Base-by-base conservation (phyloP, 2,797 vertebrate species). In the Crax fasciolata region DNA sequence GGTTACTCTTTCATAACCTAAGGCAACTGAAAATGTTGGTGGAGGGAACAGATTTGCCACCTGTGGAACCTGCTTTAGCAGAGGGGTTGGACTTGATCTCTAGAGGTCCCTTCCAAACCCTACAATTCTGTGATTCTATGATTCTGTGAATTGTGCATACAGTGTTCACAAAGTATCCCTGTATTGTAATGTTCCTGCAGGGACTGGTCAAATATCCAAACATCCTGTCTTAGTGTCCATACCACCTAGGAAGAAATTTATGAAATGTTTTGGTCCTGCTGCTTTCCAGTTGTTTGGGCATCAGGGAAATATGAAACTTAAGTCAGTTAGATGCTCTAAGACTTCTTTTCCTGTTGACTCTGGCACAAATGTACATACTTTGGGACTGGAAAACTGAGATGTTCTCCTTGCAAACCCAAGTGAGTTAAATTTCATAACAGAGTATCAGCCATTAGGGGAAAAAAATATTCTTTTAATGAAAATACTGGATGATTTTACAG, bases 231-330 rank as follows among this genome's bases (percentile, higher is more conserved):
- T 62, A 52, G 12, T 84, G 55, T 79, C 91, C 76, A 63, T 76
- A 96, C 94, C 94, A 93, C 96, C 96, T 92, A 96, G 89, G 94
- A 96, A 94, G 92, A 97, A 92, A 94, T 94, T 94, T 92, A 92
- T 96, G 79, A 94, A 96, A 96, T 73, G 27, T 25, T 92, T 93
- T 91, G 59, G 63, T 91, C 94, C 74, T 90, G 87, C 85, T 96
- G 94, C 79, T 96, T 95, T 96, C 94, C 10, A 1, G 70, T 90
- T 92, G 44, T 90, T 96, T 86, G 82, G 85, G 91, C 91, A 92
- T 91, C 48, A 84, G 92, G 91, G 96, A 96, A 96, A 95, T 82
- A 91, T 88, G 87, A 91, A 95, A 92, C 95, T 35, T 88, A 89
- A 94, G 72, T 84, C 61, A 8, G 55, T 63, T 96, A 85, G 73